Percentiles rank a stretch among this genome's conserved stretches.
Evolutionary conservation across 2,797 vertebrate species (phyloP).

Genomic region (Netta rufina): DNA sequence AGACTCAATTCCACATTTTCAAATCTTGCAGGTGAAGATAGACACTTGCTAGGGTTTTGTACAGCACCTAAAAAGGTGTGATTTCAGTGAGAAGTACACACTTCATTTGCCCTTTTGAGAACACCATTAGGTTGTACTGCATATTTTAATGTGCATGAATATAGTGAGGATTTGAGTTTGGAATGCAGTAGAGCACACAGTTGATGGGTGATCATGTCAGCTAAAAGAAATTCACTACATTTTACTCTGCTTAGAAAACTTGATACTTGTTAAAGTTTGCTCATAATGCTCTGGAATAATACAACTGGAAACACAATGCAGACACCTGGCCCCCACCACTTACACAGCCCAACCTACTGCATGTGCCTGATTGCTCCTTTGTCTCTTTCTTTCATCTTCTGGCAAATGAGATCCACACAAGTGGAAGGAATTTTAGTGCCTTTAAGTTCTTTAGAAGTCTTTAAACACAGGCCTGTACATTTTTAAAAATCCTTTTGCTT

Average conservation of each 20-base stretch:
- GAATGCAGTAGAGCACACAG: not conserved
- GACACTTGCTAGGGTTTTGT: not conserved
- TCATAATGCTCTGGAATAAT: not conserved
- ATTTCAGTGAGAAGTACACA: not conserved
- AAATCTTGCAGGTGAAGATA: not conserved
- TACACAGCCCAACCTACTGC: not conserved
- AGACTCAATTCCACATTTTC: not conserved
- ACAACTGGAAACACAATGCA: not conserved
- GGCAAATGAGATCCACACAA: not conserved
- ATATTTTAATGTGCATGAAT: not conserved
- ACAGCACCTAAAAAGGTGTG: not conserved
- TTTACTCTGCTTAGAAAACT: not conserved
- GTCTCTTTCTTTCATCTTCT: not conserved
- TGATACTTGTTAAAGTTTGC: not conserved
- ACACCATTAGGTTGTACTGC: not conserved
- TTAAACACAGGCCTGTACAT: not conserved
- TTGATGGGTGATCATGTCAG: not conserved
- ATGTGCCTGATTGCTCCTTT: not conserved
- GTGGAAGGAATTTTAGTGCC: not conserved
- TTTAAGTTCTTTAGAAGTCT: not conserved
- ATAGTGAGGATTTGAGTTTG: not conserved
- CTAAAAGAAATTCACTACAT: slow-evolving; percentile 14
- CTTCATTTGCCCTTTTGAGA: not conserved
- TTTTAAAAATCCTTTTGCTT: not conserved
- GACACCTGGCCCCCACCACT: not conserved